A percentile compares a stretch with the other conserved stretches of the same genome.
Evolutionary conservation across 1,140 invertebrate genomes (phyloP).

Genomic region (Oryzaephilus surinamensis): DNA sequence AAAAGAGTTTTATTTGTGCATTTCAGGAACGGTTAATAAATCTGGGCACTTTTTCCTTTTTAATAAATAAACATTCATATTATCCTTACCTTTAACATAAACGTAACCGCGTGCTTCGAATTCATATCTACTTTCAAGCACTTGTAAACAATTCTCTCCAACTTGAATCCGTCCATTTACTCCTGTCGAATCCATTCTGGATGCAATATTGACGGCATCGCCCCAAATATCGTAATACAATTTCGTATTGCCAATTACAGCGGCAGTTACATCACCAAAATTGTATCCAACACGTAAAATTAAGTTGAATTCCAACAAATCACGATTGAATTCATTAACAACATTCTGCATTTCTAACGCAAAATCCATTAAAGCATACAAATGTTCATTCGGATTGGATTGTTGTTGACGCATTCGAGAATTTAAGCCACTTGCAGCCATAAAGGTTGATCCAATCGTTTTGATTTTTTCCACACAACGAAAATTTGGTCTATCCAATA

Average conservation of each 20-base stretch:
- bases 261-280: conserved; percentile 85
- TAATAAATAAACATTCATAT: conserved; percentile 81
- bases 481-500: conserved; percentile 72
- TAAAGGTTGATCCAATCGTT: conserved; percentile 94
- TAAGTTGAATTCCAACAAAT: conserved; percentile 80
- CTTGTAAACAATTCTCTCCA: conserved; percentile 56
- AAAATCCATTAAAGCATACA: conserved; percentile 81
- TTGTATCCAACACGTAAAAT: conserved; percentile 79
- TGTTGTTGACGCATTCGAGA: conserved; percentile 53
- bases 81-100: conserved; percentile 91
- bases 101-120: conserved; percentile 78
- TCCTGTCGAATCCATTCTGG: conserved; percentile 89
- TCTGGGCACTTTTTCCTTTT: too few relatives aligned
- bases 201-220: conserved; percentile 95
- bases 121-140: conserved; percentile 56
- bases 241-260: conserved; percentile 93
- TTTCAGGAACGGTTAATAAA: too few relatives aligned
- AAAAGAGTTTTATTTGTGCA: too few relatives aligned
- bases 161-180: conserved; percentile 80
- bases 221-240: conserved; percentile 98
- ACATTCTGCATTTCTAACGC: conserved; percentile 78
- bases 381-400: conserved; percentile 59
- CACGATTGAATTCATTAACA: conserved; percentile 78
- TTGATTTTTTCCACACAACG: conserved; percentile 94
- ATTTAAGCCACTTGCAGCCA: conserved; percentile 93